Evolutionary conservation across 37 sponge, comb jelly and placozoan species (phyloP), one percentile per base, ranked within the genome.

Genomic region (Dysidea cf. avara): DNA sequence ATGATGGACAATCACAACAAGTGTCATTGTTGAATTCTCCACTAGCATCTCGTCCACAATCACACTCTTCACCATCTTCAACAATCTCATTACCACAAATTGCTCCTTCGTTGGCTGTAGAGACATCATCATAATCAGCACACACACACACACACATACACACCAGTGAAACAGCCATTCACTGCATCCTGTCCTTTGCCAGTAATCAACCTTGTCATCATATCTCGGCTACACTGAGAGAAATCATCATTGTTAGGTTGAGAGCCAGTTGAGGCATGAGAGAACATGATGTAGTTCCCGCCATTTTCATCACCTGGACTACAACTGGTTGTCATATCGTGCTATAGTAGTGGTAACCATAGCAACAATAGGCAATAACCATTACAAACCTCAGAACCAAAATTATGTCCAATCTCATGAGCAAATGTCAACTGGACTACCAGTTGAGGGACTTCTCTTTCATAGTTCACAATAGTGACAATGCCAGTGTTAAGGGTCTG

Each of bases 341-440:
- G 24, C 57, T 56, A 26, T 56, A 56, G 28, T 28, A 6, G 14
- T 7, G 57, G 28, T 28, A 21, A 56, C 57, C 7, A 13, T 28
- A 21, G 57, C 11, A 56, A 56, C 28, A 56, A 56, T 13, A 28
- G 57, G 24, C 30, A 7, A 60, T 60, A 5, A 21, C 24, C 33
- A 60, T 24, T 28, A 17, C 16, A 1, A 32, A 90, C 91, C 34
- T 78, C 76, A 37, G 97, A 92, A 0, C 97, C 97, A 76, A 96
- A 92, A 80, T 96, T 96, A 65, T 96, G 97, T 43, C 97, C 97
- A 26, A 85, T 77, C 68, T 96, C 93, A 64, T 96, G 97, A 70
- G 97, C 90, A 61, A 96, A 84, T 0, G 97, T 96, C 24, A 96
- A 69, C 4, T 53, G 66, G 26, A 83, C 60, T 21, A 92, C 81